These are phyloP conservation scores for Pocillopora meandrina DNA, from an alignment of 92 coral and sea anemone species.

Conservation along the genomic window DNA sequence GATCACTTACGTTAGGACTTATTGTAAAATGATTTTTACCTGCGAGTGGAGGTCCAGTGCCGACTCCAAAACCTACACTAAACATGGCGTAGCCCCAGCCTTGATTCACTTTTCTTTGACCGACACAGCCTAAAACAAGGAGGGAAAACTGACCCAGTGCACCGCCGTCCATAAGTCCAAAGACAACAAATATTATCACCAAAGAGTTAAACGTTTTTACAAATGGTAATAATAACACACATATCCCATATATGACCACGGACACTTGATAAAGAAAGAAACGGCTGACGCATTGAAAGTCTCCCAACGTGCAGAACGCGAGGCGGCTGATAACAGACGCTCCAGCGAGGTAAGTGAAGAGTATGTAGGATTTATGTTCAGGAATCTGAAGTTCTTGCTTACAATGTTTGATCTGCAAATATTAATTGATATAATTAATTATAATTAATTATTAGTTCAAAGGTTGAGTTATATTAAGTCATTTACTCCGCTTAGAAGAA, in stretches of 20 bases:
- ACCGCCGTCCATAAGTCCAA: slow-evolving; percentile 68
- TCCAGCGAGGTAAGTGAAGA: slow-evolving; percentile 51
- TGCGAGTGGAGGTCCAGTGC: slow-evolving; percentile 42
- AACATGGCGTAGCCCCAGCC: slow-evolving; percentile 46
- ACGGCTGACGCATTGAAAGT: slow-evolving; percentile 38
- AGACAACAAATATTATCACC: slow-evolving; percentile 30
- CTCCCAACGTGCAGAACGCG: slow-evolving; percentile 53
- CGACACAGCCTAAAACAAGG: slow-evolving; percentile 57
- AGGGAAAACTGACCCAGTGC: slow-evolving; percentile 48
- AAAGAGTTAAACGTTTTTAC: slow-evolving; percentile 33
- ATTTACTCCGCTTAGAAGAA: background rate
- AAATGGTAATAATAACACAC: slow-evolving; percentile 22
- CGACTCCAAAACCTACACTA: slow-evolving; percentile 2
- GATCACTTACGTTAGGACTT: too few relatives aligned
- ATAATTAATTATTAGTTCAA: too few relatives aligned
- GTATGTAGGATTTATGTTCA: slow-evolving; percentile 38
- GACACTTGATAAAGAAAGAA: slow-evolving; percentile 54
- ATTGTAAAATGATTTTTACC: slow-evolving; percentile 14
- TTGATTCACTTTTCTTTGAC: slow-evolving; percentile 36
- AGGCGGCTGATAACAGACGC: slow-evolving; percentile 51
- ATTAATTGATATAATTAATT: slow-evolving; percentile 1
- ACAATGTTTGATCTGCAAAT: slow-evolving; percentile 21
- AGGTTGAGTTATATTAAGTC: too few relatives aligned
- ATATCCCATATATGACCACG: slow-evolving; percentile 45
- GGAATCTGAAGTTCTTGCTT: slow-evolving; percentile 51